Evolutionary conservation across 2,113 vertebrate species (phyloP), one percentile per base, ranked within the genome.

Genomic region (Fulmarus glacialis): DNA sequence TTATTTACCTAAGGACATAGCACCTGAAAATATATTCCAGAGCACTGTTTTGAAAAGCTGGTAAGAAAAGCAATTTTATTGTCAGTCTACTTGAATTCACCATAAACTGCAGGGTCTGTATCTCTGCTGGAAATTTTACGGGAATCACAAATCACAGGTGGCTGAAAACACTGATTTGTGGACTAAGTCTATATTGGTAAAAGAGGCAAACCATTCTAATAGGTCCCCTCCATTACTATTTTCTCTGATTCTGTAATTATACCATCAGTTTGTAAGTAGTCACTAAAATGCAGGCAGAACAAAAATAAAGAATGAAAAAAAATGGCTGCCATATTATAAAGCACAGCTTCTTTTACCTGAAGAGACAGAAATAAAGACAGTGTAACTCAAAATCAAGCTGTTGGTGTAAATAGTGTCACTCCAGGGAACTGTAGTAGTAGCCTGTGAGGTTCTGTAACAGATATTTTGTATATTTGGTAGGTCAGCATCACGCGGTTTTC

Each of bases 231-330:
- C 52, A 62, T 82, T 85, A 85, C 21, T 80, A 29, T 93, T 81
- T 94, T 73, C 50, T 75, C 66, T 83, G 62, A 90, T 94, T 96
- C 42, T 29, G 36, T 80, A 96, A 93, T 96, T 94, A 95, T 30
- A 86, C 36, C 58, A 88, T 70, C 62, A 66, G 38, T 73, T 94
- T 92, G 23, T 50, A 91, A 85, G 48, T 9, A 87, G 36, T 56
- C 77, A 94, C 70, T 79, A 89, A 85, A 93, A 92, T 17, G 42
- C 23, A 86, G 36, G 45, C 42, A 83, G 67, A 81, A 92, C 27
- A 82, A 93, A 95, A 82, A 73, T 38, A 56, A 95, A 80, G 50
- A 52, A 67, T 0, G 0, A 80, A 86, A 91, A 64, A 66, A 73
- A 91, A 87, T 36, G 34, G 50, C 21, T 77, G 20, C 30, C 29